Conservation (phyloP, 1,140 invertebrate species). For the Heliothis virescens region DNA sequence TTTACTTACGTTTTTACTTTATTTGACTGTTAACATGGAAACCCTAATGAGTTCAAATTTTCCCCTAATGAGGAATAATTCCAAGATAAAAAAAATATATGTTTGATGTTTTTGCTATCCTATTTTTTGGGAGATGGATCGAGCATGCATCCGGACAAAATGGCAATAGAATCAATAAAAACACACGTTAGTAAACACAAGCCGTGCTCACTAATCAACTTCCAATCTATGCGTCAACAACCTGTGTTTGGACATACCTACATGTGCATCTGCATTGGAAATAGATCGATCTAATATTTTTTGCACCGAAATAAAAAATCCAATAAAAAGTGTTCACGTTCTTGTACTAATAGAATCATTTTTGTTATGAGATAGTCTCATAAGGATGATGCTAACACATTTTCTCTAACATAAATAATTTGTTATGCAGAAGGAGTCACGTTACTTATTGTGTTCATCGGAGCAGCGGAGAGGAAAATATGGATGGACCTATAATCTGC, state of each 20-base stretch:
- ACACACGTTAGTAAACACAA: slow-evolving; percentile 20
- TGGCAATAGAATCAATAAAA: slow-evolving; percentile 19
- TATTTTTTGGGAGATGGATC: background rate
- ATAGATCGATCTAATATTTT: background rate
- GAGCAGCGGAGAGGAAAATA: slow-evolving; percentile 34
- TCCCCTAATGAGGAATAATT: background rate
- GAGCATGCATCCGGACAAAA: background rate
- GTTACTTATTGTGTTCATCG: slow-evolving; percentile 46
- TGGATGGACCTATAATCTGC: background rate
- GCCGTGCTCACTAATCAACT: slow-evolving; percentile 23
- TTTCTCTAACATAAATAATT: slow-evolving; percentile 41
- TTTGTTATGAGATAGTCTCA: background rate
- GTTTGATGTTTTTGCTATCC: background rate
- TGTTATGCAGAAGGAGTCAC: slow-evolving; percentile 42
- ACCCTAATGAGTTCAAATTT: slow-evolving; percentile 8
- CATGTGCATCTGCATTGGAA: background rate
- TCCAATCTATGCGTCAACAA: slow-evolving; percentile 36
- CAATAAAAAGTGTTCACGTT: background rate
- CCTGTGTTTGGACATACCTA: slow-evolving; percentile 13
- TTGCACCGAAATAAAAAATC: slow-evolving; percentile 13
- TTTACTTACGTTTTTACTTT: slow-evolving; percentile 29
- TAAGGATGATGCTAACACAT: slow-evolving; percentile 36
- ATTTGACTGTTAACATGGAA: slow-evolving; percentile 16
- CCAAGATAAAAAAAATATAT: background rate
- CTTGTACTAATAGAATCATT: background rate